These are phyloP conservation scores for Stenchaetothrips biformis DNA, from an alignment of 2,888 invertebrate genomes.

Conservation along the genomic window DNA sequence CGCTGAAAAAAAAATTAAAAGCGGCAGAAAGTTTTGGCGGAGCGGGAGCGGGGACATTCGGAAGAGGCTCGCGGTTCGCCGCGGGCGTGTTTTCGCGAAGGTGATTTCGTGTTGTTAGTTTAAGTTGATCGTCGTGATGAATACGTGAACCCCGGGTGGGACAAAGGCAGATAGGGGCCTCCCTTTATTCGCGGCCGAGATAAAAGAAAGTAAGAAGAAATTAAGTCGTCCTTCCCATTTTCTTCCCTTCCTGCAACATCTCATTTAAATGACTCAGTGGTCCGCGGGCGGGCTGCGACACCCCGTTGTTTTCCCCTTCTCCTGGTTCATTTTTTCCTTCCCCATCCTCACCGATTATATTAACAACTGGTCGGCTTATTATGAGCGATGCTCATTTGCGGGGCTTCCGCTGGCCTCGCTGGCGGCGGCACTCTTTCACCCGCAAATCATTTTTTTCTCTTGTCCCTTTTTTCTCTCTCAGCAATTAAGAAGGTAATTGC, in stretches of 20 bases:
- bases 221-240: neutral
- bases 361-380: slow-evolving; percentile 23
- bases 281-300: neutral
- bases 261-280: slow-evolving; percentile 10
- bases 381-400: slow-evolving; percentile 15
- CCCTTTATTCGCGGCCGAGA: neutral
- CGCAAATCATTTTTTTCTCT: neutral
- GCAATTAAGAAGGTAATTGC: too few species aligned
- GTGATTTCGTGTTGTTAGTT: too few species aligned
- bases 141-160: too few species aligned
- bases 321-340: neutral
- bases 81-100: too few species aligned
- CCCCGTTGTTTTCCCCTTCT: neutral
- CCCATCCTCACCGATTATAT: neutral
- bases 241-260: neutral
- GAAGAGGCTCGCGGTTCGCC: too few species aligned
- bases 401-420: neutral
- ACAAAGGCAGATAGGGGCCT: too few species aligned
- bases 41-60: too few species aligned
- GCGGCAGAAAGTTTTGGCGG: too few species aligned
- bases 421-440: neutral
- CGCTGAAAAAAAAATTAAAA: too few species aligned
- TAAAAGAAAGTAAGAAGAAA: slow-evolving; percentile 15
- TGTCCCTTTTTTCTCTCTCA: too few species aligned
- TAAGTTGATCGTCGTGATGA: too few species aligned